Base-by-base conservation (phyloP, 2,888 invertebrate genomes). In the Rhingia rostrata region DNA sequence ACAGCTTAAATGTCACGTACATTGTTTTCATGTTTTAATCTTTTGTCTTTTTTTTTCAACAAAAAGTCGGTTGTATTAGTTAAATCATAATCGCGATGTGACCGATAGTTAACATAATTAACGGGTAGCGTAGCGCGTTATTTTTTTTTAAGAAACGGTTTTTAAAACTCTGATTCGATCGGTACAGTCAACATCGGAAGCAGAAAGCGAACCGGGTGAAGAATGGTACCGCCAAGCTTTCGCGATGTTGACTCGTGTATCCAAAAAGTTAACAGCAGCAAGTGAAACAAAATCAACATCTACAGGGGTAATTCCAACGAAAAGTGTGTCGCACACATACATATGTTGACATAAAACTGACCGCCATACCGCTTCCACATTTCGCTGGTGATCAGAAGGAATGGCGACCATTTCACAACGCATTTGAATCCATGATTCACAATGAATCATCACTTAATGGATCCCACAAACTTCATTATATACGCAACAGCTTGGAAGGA, bases 391-490 rank as follows among this genome's bases (percentile, higher is more conserved):
- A 75, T 43, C 49, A 82, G 5, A 72, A 35, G 3, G 53, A 53
- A 12, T 53, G 53, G 53, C 53, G 53, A 35, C 35, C 32, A n/a
- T n/a, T n/a, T n/a, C n/a, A n/a, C 6, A 51, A 64, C 7, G 51
- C 51, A 14, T 30, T 64, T 35, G 53, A 53, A 12, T 43, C 54
- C 7, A 66, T 39, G 53, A 66, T 54, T n/a, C 32, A 51, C 51
- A 37, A 6, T 4, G 41, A 51, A 12, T 7, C 12, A n/a, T n/a
- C n/a, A n/a, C n/a, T n/a, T n/a, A n/a, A n/a, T n/a, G n/a, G n/a
- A n/a, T n/a, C n/a, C n/a, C 66, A 72, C 39, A 75, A 69, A 32
- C 22, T 64, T 3, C 67, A 81, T n/a, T 75, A 81, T 10, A 12
- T 81, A 5, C 75, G 75, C 4, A 58, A 69, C 12, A 75, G 53